Base-by-base conservation (phyloP, 2,797 vertebrate species). In the Brachyrhaphis roseni region DNA sequence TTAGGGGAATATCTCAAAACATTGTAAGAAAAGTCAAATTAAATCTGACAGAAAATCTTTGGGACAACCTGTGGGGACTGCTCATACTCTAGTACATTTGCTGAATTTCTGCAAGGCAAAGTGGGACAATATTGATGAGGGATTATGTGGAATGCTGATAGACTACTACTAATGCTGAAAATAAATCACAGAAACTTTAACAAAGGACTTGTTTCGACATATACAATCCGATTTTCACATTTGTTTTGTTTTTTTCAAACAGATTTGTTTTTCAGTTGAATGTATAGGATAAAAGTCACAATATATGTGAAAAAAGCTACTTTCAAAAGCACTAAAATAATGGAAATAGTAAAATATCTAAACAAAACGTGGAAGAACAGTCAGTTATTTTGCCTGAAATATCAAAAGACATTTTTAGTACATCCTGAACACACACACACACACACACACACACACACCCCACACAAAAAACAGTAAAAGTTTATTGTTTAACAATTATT, bases 401-500 rank as follows among this genome's bases (percentile, higher is more conserved):
- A 12, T 70, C 28, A 46, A 36, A 66, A 39, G 4, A 26, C 36
- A 28, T 18, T 41, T 45, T 45, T 28, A 71, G 43, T 46, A 7
- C 23, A 71, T 28, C 7, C n/a, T 28, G 13, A 71, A 51, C 10
- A 84, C 2, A 26, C 51, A 26, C 49, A 51, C 1, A 20, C 18
- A 20, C 16, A 47, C 43, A 0, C 11, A 11, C 43, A 43, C 7
- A 43, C 41, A 2, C 43, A 11, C 43, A 43, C 0, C 34, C 34
- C 34, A 34, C 34, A 34, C 34, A 43, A n/a, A 47, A 31, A 34
- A 47, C 23, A 66, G 23, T 5, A 8, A 16, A 77, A 51, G 66
- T 45, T 72, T 5, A 36, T 31, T 43, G 26, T 76, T 62, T n/a
- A 80, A 77, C 31, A 23, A 15, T 79, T 82, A 81, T 62, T 86